These are phyloP conservation scores for Saccostrea echinata DNA, from an alignment of 1,140 invertebrate species.

Conservation along the genomic window DNA sequence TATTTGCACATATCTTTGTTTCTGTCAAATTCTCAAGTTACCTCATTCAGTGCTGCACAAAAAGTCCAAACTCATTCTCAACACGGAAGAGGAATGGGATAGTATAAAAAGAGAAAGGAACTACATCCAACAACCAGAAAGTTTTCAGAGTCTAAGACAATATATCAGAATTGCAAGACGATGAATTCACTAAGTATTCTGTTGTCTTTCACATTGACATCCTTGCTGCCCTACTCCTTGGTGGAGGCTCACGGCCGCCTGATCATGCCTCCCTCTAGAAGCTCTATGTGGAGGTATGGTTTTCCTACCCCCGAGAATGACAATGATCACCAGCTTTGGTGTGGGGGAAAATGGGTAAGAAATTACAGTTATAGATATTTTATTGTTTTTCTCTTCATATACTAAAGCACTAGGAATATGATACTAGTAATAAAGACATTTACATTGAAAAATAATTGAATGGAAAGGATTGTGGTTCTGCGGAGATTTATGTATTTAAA, in stretches of 20 bases:
- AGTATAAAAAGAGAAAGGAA: neutral
- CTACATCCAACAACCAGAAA: neutral
- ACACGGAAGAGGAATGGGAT: neutral
- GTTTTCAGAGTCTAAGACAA: neutral
- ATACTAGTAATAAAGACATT: too few species aligned
- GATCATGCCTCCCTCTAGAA: conserved; percentile 94
- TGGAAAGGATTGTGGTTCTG: too few species aligned
- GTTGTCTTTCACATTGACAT: neutral
- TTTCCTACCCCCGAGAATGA: conserved; percentile 96
- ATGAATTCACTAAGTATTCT: neutral
- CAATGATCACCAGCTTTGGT: conserved; percentile 92
- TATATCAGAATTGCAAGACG: neutral
- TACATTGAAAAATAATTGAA: too few species aligned
- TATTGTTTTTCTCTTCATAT: too few species aligned
- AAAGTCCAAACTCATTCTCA: too few species aligned
- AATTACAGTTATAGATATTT: too few species aligned
- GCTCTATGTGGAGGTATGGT: conserved; percentile 96
- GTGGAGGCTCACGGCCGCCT: conserved; percentile 87
- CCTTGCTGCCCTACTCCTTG: neutral
- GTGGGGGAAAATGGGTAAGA: conserved; percentile 84
- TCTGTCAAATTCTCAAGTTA: neutral
- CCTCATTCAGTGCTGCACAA: neutral
- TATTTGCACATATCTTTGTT: neutral
- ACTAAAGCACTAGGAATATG: too few species aligned
- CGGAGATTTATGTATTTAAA: too few species aligned